phyloP scores from a whole-genome alignment of 2,888 invertebrate species.

The Cerastis leucographa region DNA sequence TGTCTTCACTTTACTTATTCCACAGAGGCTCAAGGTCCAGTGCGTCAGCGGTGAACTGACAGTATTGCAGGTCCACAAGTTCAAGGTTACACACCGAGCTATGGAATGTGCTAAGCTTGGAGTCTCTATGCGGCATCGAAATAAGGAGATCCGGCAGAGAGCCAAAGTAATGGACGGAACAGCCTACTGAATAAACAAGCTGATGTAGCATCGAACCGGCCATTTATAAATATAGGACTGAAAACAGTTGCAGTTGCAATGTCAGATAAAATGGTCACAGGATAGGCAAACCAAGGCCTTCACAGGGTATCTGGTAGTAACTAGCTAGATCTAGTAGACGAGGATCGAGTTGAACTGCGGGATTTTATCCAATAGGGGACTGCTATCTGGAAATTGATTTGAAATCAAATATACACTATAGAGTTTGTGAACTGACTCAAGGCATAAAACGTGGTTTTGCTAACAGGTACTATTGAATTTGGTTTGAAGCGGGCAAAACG shows the following conservation, averaged over 20 bases:
- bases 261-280: background rate
- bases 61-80: background rate
- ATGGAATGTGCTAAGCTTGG: background rate
- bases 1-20: background rate
- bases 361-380: background rate
- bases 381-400: background rate
- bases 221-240: background rate
- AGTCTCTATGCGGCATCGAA: too few relatives aligned
- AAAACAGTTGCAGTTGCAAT: background rate
- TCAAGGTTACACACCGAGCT: background rate
- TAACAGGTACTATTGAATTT: slow-evolving; percentile 13
- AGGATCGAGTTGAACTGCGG: background rate
- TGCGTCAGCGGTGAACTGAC: background rate
- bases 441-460: background rate
- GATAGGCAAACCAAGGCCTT: background rate
- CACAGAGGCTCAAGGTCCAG: background rate
- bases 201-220: background rate
- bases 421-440: background rate
- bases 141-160: background rate
- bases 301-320: background rate
- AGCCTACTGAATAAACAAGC: background rate
- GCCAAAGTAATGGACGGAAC: background rate
- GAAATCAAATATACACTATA: background rate
- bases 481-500: background rate
- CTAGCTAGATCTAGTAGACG: background rate